Conservation (phyloP, 2,797 vertebrate species). For the Fringilla coelebs region DNA sequence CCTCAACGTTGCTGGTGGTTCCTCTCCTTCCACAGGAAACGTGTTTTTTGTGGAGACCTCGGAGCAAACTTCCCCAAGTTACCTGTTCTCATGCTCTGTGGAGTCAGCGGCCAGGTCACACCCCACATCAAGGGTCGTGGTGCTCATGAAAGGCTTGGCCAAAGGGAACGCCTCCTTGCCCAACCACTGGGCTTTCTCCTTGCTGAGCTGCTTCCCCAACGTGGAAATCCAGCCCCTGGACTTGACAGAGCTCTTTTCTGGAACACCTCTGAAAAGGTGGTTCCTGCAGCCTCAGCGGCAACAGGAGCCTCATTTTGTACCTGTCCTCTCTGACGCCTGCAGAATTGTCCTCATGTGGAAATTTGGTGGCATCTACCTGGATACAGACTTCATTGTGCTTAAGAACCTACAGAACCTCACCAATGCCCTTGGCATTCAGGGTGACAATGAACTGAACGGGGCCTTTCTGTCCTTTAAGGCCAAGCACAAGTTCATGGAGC, state of each 20-base stretch:
- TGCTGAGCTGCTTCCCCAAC: constrained; percentile 72
- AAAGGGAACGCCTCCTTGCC: background rate
- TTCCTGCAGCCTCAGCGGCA: background rate
- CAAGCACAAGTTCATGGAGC: background rate
- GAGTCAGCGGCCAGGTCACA: constrained; percentile 68
- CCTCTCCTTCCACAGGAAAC: background rate
- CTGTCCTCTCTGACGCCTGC: constrained; percentile 67
- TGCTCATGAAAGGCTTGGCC: constrained; percentile 73
- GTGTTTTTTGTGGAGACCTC: constrained; percentile 76
- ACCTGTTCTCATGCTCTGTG: background rate
- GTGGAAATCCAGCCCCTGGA: constrained; percentile 60
- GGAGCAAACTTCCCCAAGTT: background rate
- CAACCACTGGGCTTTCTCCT: constrained; percentile 49
- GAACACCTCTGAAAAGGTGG: constrained; percentile 68
- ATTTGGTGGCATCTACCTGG: constrained; percentile 28
- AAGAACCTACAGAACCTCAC: constrained; percentile 21
- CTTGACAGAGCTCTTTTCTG: constrained; percentile 64
- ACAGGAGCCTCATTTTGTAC: constrained; percentile 60
- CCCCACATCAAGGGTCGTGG: constrained; percentile 15
- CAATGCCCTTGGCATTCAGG: background rate
- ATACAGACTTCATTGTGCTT: constrained; percentile 40
- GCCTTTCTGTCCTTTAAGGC: constrained; percentile 13
- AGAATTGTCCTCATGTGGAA: constrained; percentile 41
- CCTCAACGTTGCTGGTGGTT: rapidly evolving
- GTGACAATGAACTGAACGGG: rapidly evolving